phyloP scores from a whole-genome alignment of 2,888 invertebrate genomes.

The Smittia aterrima region DNA sequence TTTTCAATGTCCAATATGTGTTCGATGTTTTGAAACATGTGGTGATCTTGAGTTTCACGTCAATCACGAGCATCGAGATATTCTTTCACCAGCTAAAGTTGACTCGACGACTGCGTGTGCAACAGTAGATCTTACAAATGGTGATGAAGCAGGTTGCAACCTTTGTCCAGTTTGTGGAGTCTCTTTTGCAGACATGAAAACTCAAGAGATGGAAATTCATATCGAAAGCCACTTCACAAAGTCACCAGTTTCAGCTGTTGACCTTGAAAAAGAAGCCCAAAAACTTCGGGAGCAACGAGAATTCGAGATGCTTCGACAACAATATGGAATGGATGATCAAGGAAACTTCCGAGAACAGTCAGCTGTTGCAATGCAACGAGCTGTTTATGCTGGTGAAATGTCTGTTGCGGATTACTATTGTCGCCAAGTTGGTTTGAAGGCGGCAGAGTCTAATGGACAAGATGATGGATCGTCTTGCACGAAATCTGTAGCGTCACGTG shows the following conservation, averaged over 20 bases:
- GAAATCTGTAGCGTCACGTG: conserved; percentile 55
- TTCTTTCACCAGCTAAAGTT: conserved; percentile 47
- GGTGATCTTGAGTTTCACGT: conserved; percentile 81
- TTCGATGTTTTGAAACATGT: conserved; percentile 67
- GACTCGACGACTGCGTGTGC: conserved; percentile 45
- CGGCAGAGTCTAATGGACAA: conserved; percentile 73
- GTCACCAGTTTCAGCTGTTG: conserved; percentile 45
- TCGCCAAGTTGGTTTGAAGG: conserved; percentile 70
- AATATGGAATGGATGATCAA: conserved; percentile 87
- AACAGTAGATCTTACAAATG: conserved; percentile 42
- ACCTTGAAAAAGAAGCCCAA: conserved; percentile 64
- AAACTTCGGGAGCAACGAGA: conserved; percentile 74
- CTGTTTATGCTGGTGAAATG: conserved; percentile 82
- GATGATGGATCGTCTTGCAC: conserved; percentile 82
- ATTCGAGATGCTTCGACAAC: conserved; percentile 75
- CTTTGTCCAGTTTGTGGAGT: conserved; percentile 57
- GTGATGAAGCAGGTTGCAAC: conserved; percentile 46
- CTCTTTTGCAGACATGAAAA: conserved; percentile 50
- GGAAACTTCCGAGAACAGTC: conserved; percentile 75
- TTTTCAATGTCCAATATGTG: conserved; percentile 77
- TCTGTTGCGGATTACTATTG: conserved; percentile 84
- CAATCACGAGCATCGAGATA: conserved; percentile 70
- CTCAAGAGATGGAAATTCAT: conserved; percentile 64
- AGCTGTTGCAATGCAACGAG: conserved; percentile 72
- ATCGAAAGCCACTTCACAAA: conserved; percentile 77